phyloP scores from a whole-genome alignment of 2,797 vertebrate genomes.

The Microctenopoma steveboyesi region DNA sequence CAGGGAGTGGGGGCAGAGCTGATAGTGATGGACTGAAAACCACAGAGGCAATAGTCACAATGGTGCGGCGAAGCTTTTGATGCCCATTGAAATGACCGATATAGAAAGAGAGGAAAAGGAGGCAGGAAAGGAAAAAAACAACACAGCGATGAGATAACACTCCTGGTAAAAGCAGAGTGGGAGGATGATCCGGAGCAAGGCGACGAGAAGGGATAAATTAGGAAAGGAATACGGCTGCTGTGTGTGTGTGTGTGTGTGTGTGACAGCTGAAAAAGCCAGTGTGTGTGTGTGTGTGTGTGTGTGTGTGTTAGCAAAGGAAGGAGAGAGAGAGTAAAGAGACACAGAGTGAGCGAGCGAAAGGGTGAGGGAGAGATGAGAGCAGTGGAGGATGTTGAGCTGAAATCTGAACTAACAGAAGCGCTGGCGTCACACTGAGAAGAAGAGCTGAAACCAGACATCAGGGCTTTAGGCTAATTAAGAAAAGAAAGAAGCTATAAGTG shows the following conservation, averaged over 20 bases:
- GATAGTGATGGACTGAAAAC: constrained; percentile 32
- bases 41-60: constrained; percentile 36
- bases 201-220: constrained; percentile 55
- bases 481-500: constrained; percentile 42
- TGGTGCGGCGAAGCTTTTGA: constrained; percentile 25
- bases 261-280: constrained; percentile 15
- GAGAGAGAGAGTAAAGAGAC: constrained; percentile 33
- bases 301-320: not conserved
- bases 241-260: constrained; percentile 17
- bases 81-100: constrained; percentile 44
- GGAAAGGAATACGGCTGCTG: constrained; percentile 24
- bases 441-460: constrained; percentile 63
- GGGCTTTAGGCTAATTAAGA: constrained; percentile 70
- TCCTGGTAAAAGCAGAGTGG: constrained; percentile 45
- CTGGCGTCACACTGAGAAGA: constrained; percentile 55
- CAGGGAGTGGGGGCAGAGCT: not conserved
- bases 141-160: constrained; percentile 43
- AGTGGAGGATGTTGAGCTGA: constrained; percentile 62
- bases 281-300: constrained; percentile 9
- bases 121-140: not conserved
- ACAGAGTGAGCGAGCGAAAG: constrained; percentile 30
- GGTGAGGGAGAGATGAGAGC: constrained; percentile 45
- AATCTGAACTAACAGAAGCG: constrained; percentile 70
- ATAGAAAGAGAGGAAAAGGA: constrained; percentile 26
- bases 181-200: constrained; percentile 49